These are phyloP conservation scores for Phoxinus phoxinus DNA, from an alignment of 2,113 vertebrate species.

Conservation along the genomic window DNA sequence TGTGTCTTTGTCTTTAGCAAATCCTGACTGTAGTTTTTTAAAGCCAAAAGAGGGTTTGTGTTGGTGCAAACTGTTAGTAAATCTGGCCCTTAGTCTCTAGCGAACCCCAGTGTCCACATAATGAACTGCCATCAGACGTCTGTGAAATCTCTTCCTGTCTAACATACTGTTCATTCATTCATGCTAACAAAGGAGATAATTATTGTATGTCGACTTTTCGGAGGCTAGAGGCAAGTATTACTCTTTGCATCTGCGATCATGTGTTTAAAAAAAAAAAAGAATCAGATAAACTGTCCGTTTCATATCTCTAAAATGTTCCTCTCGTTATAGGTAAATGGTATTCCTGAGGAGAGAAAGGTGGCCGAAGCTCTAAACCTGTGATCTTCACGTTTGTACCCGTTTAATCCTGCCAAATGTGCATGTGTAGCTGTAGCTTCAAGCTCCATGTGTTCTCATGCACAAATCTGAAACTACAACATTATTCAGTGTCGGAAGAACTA, in stretches of 20 bases:
- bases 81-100: constrained; percentile 10
- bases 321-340: constrained; percentile 95
- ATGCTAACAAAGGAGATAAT: constrained; percentile 97
- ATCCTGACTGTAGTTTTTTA: no score
- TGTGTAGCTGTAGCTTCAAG: constrained; percentile 53
- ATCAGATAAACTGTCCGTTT: neutral
- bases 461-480: constrained; percentile 3
- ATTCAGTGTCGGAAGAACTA: neutral
- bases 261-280: neutral
- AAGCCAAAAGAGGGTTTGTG: no score
- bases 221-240: constrained; percentile 96
- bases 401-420: constrained; percentile 68
- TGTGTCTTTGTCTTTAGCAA: no score
- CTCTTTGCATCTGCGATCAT: constrained; percentile 19
- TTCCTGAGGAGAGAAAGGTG: constrained; percentile 98
- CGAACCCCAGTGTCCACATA: constrained; percentile 62
- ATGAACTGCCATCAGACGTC: constrained; percentile 55
- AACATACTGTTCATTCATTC: constrained; percentile 81
- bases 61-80: no score
- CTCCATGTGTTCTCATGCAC: constrained; percentile 15
- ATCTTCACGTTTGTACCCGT: constrained; percentile 49
- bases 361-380: constrained; percentile 93
- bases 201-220: constrained; percentile 98
- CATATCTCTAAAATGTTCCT: neutral
- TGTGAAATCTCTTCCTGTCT: constrained; percentile 59